A percentile compares a stretch with the other conserved stretches of the same genome.
Conservation (phyloP, 2,888 invertebrate genomes). For the Cyclophora albipunctata region DNA sequence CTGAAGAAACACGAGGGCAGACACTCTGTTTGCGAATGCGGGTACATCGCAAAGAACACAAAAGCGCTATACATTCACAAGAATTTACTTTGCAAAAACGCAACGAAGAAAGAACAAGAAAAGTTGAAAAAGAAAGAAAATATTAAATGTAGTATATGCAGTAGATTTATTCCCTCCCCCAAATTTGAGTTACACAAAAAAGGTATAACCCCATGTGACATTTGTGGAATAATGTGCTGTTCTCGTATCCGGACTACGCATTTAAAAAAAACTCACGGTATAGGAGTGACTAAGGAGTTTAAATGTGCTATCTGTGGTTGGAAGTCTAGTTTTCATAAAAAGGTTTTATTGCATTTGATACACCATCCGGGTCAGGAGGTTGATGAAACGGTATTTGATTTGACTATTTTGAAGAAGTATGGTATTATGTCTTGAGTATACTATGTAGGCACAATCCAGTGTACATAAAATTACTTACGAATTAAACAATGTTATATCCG, state of each 20-base stretch:
- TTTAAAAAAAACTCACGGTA: too few relatives aligned
- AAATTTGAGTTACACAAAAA: too few relatives aligned
- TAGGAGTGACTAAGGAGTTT: conserved; percentile 17
- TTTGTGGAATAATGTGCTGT: too few relatives aligned
- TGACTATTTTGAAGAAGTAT: conserved; percentile 25
- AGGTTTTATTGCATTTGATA: conserved; percentile 51
- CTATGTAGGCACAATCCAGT: too few relatives aligned
- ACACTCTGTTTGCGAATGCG: conserved; percentile 44
- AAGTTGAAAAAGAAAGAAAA: too few relatives aligned
- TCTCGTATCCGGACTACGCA: too few relatives aligned
- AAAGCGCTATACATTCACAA: background rate
- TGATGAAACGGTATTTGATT: conserved; percentile 33
- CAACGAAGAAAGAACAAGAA: background rate
- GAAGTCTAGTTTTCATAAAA: conserved; percentile 29
- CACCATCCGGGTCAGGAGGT: conserved; percentile 53
- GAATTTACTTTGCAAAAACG: background rate
- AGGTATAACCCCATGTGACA: too few relatives aligned
- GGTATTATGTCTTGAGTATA: conserved; percentile 15
- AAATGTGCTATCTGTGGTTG: conserved; percentile 41
- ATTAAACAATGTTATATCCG: too few relatives aligned
- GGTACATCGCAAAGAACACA: conserved; percentile 39
- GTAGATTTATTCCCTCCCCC: too few relatives aligned
- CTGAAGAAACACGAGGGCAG: conserved; percentile 50
- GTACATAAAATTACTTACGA: too few relatives aligned
- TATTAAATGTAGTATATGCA: too few relatives aligned